Evolutionary conservation across 2,797 vertebrate species (phyloP).

Genomic region (Percopsis omiscomaycus): DNA sequence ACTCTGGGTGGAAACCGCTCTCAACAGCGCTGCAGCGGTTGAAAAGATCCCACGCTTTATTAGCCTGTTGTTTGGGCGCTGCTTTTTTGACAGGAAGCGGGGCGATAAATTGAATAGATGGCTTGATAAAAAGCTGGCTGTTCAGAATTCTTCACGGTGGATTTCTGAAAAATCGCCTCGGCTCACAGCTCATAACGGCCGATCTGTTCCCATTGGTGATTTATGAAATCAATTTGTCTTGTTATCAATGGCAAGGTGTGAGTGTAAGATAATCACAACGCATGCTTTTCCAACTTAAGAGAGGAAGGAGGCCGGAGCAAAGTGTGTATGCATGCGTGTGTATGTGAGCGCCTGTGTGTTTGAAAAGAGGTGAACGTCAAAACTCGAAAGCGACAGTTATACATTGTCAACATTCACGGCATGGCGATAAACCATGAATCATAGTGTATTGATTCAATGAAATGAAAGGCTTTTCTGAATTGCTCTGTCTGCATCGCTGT

Average conservation of each 20-base stretch:
- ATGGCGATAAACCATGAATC: slow-evolving; percentile 43
- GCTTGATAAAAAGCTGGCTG: slow-evolving; percentile 73
- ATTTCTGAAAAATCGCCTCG: slow-evolving; percentile 60
- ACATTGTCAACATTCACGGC: slow-evolving; percentile 29
- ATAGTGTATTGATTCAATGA: slow-evolving; percentile 30
- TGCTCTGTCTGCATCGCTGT: slow-evolving; percentile 4
- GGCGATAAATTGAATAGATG: slow-evolving; percentile 75
- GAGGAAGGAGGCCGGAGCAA: slow-evolving; percentile 18
- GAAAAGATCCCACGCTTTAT: slow-evolving; percentile 64
- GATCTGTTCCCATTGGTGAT: slow-evolving; percentile 71
- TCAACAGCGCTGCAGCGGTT: slow-evolving; percentile 55
- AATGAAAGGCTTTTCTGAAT: slow-evolving; percentile 35
- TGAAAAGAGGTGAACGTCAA: slow-evolving; percentile 12
- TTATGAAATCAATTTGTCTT: slow-evolving; percentile 79
- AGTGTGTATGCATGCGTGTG: slow-evolving; percentile 8
- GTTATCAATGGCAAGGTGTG: slow-evolving; percentile 67
- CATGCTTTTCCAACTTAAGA: slow-evolving; percentile 53
- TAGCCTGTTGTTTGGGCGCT: slow-evolving; percentile 66
- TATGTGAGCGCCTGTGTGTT: slow-evolving; percentile 2
- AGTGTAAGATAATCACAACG: slow-evolving; percentile 67
- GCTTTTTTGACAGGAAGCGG: slow-evolving; percentile 70
- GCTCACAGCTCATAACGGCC: slow-evolving; percentile 56
- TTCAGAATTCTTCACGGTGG: slow-evolving; percentile 61
- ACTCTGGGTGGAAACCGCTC: slow-evolving; percentile 62
- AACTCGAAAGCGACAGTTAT: slow-evolving; percentile 38